Evolutionary conservation across 92 coral and sea anemone species (phyloP).

Genomic region (Pocillopora meandrina): DNA sequence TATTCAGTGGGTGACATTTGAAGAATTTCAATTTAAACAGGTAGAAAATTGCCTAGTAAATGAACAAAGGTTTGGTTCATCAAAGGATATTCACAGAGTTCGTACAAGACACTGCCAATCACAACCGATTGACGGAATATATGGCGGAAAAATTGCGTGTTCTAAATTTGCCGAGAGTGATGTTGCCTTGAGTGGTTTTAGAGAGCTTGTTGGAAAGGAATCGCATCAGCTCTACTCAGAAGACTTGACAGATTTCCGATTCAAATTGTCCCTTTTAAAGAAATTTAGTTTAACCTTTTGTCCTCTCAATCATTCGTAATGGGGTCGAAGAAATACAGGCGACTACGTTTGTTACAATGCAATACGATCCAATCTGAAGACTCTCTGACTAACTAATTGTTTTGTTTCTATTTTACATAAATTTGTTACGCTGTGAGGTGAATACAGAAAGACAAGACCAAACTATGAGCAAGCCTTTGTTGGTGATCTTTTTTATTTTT

Average conservation of each 20-base stretch:
- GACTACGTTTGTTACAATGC: constrained; percentile 11
- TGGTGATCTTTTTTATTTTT: background rate
- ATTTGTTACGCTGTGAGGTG: constrained; percentile 4
- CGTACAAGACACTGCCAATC: background rate
- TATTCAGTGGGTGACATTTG: constrained; percentile 40
- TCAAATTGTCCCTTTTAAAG: constrained; percentile 1
- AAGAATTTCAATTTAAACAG: constrained; percentile 52
- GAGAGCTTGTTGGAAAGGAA: background rate
- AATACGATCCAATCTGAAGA: background rate
- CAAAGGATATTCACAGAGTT: constrained; percentile 2
- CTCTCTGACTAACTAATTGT: background rate
- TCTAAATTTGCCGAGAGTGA: background rate
- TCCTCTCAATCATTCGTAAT: background rate
- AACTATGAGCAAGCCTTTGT: constrained; percentile 9
- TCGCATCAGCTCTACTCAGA: constrained; percentile 5
- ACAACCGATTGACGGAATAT: background rate
- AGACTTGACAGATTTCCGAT: constrained; percentile 5
- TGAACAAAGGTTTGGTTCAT: constrained; percentile 41
- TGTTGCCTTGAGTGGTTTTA: constrained; percentile 14
- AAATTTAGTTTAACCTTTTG: background rate
- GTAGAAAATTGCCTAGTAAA: constrained; percentile 44
- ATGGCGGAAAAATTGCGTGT: background rate
- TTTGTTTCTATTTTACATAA: constrained; percentile 24
- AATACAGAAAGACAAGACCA: background rate
- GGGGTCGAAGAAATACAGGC: background rate